These are phyloP conservation scores for Nycticorax nycticorax DNA, from an alignment of 2,113 vertebrate genomes.

Conservation along the genomic window DNA sequence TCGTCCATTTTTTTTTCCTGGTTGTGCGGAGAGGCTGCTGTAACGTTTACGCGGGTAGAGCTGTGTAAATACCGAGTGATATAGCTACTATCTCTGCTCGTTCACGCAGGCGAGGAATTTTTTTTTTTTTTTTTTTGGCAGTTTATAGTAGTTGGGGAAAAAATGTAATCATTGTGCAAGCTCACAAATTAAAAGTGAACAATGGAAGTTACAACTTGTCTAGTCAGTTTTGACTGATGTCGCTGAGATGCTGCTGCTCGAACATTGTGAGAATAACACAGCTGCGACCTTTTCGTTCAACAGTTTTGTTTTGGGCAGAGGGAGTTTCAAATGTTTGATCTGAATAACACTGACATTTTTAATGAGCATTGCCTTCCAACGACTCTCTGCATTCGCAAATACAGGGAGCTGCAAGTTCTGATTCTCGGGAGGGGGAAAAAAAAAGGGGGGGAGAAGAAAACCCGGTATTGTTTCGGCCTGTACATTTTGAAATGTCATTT, in stretches of 20 bases:
- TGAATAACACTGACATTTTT: constrained; percentile 56
- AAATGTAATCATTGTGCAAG: constrained; percentile 52
- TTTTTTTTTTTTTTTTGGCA: background rate
- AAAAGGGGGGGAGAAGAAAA: background rate
- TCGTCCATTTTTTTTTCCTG: constrained; percentile 4
- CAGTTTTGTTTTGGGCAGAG: constrained; percentile 58
- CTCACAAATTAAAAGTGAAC: constrained; percentile 58
- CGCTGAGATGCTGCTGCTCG: constrained; percentile 15
- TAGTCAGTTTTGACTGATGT: constrained; percentile 59
- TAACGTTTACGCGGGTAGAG: background rate
- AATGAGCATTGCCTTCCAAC: constrained; percentile 37
- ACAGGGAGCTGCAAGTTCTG: background rate
- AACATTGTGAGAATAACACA: constrained; percentile 58
- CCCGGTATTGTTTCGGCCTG: constrained; percentile 44
- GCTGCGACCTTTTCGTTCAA: constrained; percentile 49
- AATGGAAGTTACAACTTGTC: constrained; percentile 61
- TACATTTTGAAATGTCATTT: constrained; percentile 73
- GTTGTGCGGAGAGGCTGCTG: background rate
- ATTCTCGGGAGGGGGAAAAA: background rate
- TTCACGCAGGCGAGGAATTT: background rate
- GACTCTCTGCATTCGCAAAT: background rate
- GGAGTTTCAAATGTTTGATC: constrained; percentile 63
- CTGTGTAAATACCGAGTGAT: background rate
- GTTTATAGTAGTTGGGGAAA: background rate
- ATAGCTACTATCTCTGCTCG: background rate